phyloP scores from a whole-genome alignment of 2,888 invertebrate species.

The Oxyteleia sp. region DNA sequence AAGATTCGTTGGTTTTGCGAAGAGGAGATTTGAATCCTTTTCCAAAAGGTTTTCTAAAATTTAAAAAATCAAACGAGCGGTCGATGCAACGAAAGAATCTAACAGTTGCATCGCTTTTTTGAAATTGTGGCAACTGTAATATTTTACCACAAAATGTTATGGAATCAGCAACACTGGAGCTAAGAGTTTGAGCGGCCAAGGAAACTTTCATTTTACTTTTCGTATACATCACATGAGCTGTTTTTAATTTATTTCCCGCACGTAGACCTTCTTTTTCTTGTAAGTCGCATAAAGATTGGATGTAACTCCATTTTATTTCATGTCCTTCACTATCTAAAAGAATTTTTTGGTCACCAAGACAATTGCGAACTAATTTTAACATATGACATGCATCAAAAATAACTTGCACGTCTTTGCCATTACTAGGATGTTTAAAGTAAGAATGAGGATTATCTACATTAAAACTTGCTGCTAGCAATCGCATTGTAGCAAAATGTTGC shows the following conservation, averaged over 20 bases:
- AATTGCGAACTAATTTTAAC: neutral
- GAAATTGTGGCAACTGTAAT: constrained; percentile 23
- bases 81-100: constrained; percentile 40
- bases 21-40: constrained; percentile 40
- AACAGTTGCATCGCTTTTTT: constrained; percentile 37
- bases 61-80: constrained; percentile 49
- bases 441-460: too few species aligned
- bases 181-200: constrained; percentile 43
- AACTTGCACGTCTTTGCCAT: neutral
- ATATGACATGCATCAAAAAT: constrained; percentile 4
- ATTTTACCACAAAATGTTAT: constrained; percentile 7
- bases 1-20: constrained; percentile 14
- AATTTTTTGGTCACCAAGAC: constrained; percentile 5
- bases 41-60: constrained; percentile 33
- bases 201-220: too few species aligned
- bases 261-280: constrained; percentile 22
- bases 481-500: too few species aligned
- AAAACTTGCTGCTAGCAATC: too few species aligned
- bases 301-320: constrained; percentile 9
- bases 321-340: constrained; percentile 2
- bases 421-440: too few species aligned
- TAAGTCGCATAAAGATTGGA: neutral
- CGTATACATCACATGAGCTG: neutral
- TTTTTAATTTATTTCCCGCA: constrained; percentile 18
- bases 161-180: constrained; percentile 17